A percentile compares a stretch with the other conserved stretches of the same genome.
Conservation (phyloP, 2,888 invertebrate genomes). For the Drosophila cognata region DNA sequence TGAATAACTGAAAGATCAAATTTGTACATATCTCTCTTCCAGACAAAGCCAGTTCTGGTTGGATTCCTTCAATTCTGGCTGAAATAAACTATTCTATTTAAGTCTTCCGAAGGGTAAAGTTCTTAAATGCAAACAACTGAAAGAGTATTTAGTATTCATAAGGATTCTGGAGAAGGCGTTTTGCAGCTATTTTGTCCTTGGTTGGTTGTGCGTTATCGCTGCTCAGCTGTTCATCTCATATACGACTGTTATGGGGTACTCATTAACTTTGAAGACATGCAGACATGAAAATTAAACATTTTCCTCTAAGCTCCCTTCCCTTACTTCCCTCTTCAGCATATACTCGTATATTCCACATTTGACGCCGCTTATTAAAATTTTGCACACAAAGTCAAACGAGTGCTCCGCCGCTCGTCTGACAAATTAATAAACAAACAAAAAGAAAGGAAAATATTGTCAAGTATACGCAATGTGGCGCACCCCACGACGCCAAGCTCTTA, state of each 20-base stretch:
- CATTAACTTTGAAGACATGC: conserved; percentile 22
- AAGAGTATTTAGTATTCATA: neutral
- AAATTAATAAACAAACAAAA: conserved; percentile 59
- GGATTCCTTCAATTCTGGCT: neutral
- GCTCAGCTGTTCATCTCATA: neutral
- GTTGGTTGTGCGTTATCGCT: neutral
- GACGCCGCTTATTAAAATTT: conserved; percentile 55
- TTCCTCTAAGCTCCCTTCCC: neutral
- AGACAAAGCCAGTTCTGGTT: too few relatives aligned
- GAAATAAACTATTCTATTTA: neutral
- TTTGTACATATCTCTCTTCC: neutral
- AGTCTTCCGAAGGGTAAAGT: neutral
- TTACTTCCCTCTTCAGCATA: too few relatives aligned
- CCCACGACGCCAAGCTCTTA: conserved; percentile 25
- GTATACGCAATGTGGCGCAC: conserved; percentile 46
- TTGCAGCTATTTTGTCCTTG: neutral
- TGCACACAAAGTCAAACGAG: conserved; percentile 20
- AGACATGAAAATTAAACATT: conserved; percentile 29
- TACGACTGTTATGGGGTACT: neutral
- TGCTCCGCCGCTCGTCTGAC: conserved; percentile 9
- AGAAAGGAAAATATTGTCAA: conserved; percentile 26
- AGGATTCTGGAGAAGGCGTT: neutral
- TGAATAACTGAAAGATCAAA: neutral
- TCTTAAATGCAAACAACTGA: neutral
- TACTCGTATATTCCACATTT: conserved; percentile 12